These are phyloP conservation scores for Pandion haliaetus DNA, from an alignment of 2,113 vertebrate genomes.

Conservation along the genomic window DNA sequence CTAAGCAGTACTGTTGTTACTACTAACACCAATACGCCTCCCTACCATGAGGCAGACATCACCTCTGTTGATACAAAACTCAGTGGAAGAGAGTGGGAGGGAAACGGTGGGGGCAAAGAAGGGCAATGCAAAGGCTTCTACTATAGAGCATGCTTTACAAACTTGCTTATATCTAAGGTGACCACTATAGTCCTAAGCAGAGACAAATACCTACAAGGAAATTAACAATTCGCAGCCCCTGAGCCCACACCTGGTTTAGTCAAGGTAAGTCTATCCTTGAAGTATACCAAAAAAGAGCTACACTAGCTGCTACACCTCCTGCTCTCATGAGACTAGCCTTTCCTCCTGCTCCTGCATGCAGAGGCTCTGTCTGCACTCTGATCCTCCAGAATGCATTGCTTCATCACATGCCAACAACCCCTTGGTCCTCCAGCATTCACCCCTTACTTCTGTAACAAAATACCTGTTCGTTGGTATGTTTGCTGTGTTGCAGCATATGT, in stretches of 20 bases:
- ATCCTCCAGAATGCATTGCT: neutral
- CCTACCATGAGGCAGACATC: neutral
- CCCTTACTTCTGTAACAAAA: neutral
- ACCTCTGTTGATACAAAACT: neutral
- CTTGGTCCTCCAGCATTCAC: neutral
- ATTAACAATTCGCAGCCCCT: neutral
- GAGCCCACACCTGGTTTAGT: neutral
- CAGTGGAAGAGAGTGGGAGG: neutral
- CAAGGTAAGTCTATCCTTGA: neutral
- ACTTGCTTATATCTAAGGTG: neutral
- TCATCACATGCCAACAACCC: rapidly evolving
- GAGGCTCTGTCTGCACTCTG: neutral
- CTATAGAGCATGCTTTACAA: neutral
- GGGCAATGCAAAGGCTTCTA: neutral
- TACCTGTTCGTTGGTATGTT: neutral
- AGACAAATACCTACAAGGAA: neutral
- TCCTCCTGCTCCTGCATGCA: neutral
- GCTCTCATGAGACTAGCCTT: neutral
- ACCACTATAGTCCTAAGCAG: neutral
- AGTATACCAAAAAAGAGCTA: neutral
- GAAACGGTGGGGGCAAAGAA: neutral
- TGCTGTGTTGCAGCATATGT: neutral
- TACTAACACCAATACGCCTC: neutral
- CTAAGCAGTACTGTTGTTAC: neutral
- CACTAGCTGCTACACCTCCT: neutral